phyloP scores from a whole-genome alignment of 2,888 invertebrate species.

The Rhagophthalmus giganteus region DNA sequence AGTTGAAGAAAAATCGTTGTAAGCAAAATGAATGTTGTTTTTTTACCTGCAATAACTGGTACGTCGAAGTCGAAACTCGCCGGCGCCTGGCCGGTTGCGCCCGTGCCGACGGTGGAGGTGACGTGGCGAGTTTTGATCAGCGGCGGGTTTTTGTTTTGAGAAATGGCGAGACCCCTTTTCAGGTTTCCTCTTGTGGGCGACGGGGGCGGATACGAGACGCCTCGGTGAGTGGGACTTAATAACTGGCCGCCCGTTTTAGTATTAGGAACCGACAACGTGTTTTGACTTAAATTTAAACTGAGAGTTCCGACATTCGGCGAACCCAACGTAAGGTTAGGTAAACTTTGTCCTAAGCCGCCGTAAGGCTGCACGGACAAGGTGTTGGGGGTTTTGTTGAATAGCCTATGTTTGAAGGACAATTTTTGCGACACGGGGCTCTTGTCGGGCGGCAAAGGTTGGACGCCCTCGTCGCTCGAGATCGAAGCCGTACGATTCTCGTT shows the following conservation, averaged over 20 bases:
- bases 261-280: conserved; percentile 62
- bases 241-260: conserved; percentile 54
- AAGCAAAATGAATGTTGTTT: neutral
- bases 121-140: conserved; percentile 79
- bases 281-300: conserved; percentile 53
- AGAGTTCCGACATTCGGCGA: conserved; percentile 52
- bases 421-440: conserved; percentile 54
- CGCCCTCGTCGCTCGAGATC: conserved; percentile 66
- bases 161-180: conserved; percentile 70
- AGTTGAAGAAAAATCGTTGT: conserved; percentile 1
- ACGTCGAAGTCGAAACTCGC: conserved; percentile 57
- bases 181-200: conserved; percentile 71
- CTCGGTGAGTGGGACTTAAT: conserved; percentile 66
- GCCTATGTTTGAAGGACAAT: conserved; percentile 48
- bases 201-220: conserved; percentile 82
- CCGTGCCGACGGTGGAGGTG: conserved; percentile 41
- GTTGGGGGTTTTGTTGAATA: conserved; percentile 63
- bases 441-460: conserved; percentile 54
- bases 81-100: conserved; percentile 47
- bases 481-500: conserved; percentile 67
- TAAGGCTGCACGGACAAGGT: conserved; percentile 75
- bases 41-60: conserved; percentile 56
- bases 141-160: conserved; percentile 78
- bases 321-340: conserved; percentile 71
- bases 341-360: conserved; percentile 73